A percentile compares a stretch with the other conserved stretches of the same genome.
These are phyloP conservation scores for Drosophila trapezifrons DNA, from an alignment of 1,140 invertebrate species.

Conservation along the genomic window DNA sequence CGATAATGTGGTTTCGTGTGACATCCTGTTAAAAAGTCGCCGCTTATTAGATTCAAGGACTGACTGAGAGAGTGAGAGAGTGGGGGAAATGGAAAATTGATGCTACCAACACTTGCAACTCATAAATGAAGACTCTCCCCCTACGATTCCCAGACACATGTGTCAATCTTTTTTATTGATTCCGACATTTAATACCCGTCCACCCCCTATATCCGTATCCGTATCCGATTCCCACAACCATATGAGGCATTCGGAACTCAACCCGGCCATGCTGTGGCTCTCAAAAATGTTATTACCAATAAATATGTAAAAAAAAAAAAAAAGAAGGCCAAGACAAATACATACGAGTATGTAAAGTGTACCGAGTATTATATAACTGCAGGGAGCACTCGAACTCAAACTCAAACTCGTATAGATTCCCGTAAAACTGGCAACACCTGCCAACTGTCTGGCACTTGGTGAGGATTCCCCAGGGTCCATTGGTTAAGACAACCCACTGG, in stretches of 20 bases:
- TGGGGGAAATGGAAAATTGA: conserved; percentile 62
- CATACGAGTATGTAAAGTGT: conserved; percentile 7
- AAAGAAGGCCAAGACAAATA: conserved; percentile 24
- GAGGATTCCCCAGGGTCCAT: not conserved
- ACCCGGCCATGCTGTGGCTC: conserved; percentile 65
- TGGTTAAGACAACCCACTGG: not conserved
- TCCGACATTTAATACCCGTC: conserved; percentile 74
- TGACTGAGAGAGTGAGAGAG: too few species aligned
- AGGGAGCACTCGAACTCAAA: conserved; percentile 1
- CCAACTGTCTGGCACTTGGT: conserved; percentile 32
- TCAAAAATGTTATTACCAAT: conserved; percentile 81
- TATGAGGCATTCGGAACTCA: conserved; percentile 47
- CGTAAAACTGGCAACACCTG: conserved; percentile 60
- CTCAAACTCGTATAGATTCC: conserved; percentile 1
- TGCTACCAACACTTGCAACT: conserved; percentile 59
- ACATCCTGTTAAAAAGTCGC: conserved; percentile 63
- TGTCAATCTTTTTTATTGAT: conserved; percentile 82
- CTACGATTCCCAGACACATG: conserved; percentile 34
- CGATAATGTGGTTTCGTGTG: conserved; percentile 45
- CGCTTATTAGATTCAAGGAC: conserved; percentile 11
- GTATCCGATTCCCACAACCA: conserved; percentile 27
- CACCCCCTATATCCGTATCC: not conserved
- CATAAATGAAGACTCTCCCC: conserved; percentile 11
- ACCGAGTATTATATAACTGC: conserved; percentile 39
- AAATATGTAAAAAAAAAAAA: conserved; percentile 36